Base-by-base conservation (phyloP, 2,113 vertebrate genomes). In the Opisthocomus hoazin region DNA sequence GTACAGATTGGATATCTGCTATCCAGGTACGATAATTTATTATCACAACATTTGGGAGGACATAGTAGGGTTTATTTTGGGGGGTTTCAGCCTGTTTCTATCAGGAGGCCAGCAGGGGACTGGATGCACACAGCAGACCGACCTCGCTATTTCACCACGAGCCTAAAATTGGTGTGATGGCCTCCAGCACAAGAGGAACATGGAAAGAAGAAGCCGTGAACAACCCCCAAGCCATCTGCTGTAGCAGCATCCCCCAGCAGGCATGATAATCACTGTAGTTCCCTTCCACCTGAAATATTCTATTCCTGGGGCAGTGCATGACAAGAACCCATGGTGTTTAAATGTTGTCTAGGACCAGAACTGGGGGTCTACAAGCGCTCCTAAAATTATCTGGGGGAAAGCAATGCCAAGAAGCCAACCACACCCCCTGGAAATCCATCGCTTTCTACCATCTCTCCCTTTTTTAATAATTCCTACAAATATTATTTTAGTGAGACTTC, bases 151-250 rank as follows among this genome's bases (percentile, higher is more conserved):
- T 70, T 27, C 39, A 32, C 11, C 32, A 12, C 37, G 45, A 22
- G 14, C 17, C 20, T 7, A 5, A 80, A 76, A 39, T 0, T 3
- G 12, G 32, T 5, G 23, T 10, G 8, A n/a, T 19, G 30, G 43
- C 21, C 36, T 39, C 21, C 41, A 37, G 22, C 24, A 41, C 43
- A 20, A 63, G 36, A 61, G 7, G 7, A 9, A 18, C 10, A 5
- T 1, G 26, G 32, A 27, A 5, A 70, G 50, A 32, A 80, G n/a
- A 43, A 48, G 29, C 45, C 27, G 24, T 8, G 24, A 66, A 27
- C 34, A 66, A 27, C 6, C 32, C 18, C 39, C 36, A 64, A 71
- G 57, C 30, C 7, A 2, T 32, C 22, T 34, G 34, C 36, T 43
- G 9, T 23, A 61, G 41, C 60, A 80, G 22, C 37, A 48, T 36